Conservation (phyloP, 1,140 invertebrate genomes). For the Trichogramma pretiosum region DNA sequence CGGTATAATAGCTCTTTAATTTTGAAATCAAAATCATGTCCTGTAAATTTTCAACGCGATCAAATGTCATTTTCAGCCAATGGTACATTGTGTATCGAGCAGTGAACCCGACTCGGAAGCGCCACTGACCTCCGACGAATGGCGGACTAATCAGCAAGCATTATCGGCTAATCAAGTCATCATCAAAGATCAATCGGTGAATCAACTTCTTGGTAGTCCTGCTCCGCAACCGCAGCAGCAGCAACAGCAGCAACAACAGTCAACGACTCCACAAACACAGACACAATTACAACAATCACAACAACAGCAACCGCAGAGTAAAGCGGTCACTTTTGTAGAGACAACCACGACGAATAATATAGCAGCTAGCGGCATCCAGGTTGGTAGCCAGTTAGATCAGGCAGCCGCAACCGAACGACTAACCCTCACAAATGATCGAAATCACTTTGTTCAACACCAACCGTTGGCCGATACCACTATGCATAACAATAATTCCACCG, state of each 20-base stretch:
- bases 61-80: slow-evolving; percentile 61
- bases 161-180: slow-evolving; percentile 30
- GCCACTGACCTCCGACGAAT: slow-evolving; percentile 36
- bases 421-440: slow-evolving; percentile 41
- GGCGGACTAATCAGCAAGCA: slow-evolving; percentile 27
- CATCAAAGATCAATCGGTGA: slow-evolving; percentile 34
- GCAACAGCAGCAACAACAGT: not conserved
- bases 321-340: slow-evolving; percentile 41
- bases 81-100: slow-evolving; percentile 78
- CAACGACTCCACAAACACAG: not conserved
- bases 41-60: too few relatives aligned
- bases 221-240: not conserved
- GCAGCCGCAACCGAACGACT: slow-evolving; percentile 34
- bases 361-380: slow-evolving; percentile 46
- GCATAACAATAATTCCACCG: too few relatives aligned
- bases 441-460: slow-evolving; percentile 16
- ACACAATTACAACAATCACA: not conserved
- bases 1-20: slow-evolving; percentile 38
- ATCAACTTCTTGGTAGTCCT: too few relatives aligned
- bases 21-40: too few relatives aligned
- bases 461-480: slow-evolving; percentile 45
- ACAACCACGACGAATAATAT: slow-evolving; percentile 42
- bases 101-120: slow-evolving; percentile 66
- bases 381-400: slow-evolving; percentile 43
- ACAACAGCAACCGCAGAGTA: not conserved